A percentile compares a stretch with the other conserved stretches of the same genome.
Evolutionary conservation across 2,797 vertebrate species (phyloP).

Genomic region (Chaetophractus vellerosus): DNA sequence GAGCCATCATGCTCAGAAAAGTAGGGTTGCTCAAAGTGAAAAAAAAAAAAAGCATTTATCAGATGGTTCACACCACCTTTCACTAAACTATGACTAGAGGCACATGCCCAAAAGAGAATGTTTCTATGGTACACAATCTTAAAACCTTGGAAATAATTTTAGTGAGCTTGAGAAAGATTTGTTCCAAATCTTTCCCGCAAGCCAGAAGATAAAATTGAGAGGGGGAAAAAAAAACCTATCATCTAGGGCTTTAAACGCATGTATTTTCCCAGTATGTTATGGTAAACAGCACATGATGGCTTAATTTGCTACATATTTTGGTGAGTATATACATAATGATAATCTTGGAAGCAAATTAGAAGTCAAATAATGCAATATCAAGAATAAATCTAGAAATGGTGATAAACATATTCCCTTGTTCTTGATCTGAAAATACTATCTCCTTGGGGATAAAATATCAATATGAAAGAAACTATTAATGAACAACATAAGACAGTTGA

Average conservation of each 20-base stretch:
- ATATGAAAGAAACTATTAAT: constrained; percentile 29
- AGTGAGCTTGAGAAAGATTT: neutral
- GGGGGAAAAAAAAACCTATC: neutral
- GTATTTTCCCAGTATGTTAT: constrained; percentile 65
- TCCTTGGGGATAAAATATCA: neutral
- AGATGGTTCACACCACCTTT: constrained; percentile 73
- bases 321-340: neutral
- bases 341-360: constrained; percentile 38
- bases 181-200: constrained; percentile 40
- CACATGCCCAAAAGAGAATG: constrained; percentile 65
- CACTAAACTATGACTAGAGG: constrained; percentile 68
- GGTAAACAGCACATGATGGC: neutral
- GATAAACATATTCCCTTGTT: constrained; percentile 2
- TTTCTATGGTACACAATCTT: constrained; percentile 49
- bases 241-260: neutral
- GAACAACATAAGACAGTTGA: neutral
- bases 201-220: constrained; percentile 20
- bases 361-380: neutral
- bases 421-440: neutral
- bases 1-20: constrained; percentile 71
- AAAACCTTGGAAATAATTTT: constrained; percentile 66
- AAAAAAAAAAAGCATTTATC: constrained; percentile 79
- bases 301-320: constrained; percentile 41
- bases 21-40: constrained; percentile 68
- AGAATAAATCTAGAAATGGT: neutral